Conservation (phyloP, 1,140 invertebrate species). For the Thaumatotibia leucotreta region DNA sequence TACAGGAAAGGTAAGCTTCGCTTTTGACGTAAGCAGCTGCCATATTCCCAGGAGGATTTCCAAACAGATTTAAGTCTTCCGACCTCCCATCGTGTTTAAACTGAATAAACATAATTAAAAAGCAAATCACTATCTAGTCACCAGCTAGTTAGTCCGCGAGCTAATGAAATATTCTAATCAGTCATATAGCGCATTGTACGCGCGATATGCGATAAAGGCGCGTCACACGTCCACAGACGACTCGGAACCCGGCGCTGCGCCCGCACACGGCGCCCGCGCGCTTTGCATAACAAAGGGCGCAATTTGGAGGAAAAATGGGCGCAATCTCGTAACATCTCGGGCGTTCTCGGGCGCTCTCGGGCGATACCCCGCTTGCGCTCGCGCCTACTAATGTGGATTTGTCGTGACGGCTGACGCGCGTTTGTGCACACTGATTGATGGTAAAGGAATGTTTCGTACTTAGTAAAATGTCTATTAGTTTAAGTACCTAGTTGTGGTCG, state of each 20-base stretch:
- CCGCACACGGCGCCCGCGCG: constrained; percentile 65
- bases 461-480: not conserved
- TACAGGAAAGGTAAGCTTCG: not conserved
- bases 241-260: constrained; percentile 32
- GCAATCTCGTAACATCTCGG: constrained; percentile 55
- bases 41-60: not conserved
- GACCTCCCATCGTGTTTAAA: constrained; percentile 33
- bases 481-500: not conserved
- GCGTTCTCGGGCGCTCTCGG: constrained; percentile 33
- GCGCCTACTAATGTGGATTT: constrained; percentile 38
- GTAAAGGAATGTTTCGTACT: not conserved
- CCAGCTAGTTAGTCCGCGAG: constrained; percentile 31
- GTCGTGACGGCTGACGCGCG: constrained; percentile 7
- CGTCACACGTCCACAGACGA: constrained; percentile 51
- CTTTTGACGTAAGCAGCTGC: not conserved
- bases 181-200: constrained; percentile 45
- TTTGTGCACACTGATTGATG: constrained; percentile 8
- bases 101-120: constrained; percentile 48
- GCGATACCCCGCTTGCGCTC: constrained; percentile 24
- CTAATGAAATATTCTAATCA: constrained; percentile 66
- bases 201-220: constrained; percentile 55
- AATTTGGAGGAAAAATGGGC: constrained; percentile 73
- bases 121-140: constrained; percentile 21
- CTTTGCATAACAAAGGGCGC: constrained; percentile 73
- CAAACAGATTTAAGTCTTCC: constrained; percentile 15